phyloP scores from a whole-genome alignment of 2,888 invertebrate genomes.

The Hypomecis atomaria region DNA sequence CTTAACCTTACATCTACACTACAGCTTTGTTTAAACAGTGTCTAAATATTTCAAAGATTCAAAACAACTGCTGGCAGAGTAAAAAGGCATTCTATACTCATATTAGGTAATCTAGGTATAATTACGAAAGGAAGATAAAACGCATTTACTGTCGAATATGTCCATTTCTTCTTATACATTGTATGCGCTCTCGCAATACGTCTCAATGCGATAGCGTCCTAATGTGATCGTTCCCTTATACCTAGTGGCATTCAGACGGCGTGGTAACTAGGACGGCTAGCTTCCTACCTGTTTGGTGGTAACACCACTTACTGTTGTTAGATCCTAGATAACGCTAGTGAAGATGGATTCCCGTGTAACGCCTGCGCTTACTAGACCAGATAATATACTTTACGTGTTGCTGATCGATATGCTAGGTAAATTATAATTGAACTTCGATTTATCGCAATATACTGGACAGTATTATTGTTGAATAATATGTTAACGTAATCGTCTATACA shows the following conservation, averaged over 20 bases:
- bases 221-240: conserved; percentile 11
- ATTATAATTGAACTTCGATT: too few species aligned
- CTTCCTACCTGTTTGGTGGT: conserved; percentile 36
- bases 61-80: too few species aligned
- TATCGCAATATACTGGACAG: too few species aligned
- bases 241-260: conserved; percentile 35
- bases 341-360: conserved; percentile 27
- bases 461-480: too few species aligned
- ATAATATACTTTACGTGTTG: background rate
- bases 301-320: conserved; percentile 28
- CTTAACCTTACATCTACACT: too few species aligned
- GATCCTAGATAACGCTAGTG: conserved; percentile 22
- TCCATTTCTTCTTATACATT: background rate
- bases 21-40: too few species aligned
- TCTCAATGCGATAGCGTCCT: background rate
- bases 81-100: too few species aligned
- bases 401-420: background rate
- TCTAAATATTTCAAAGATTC: too few species aligned
- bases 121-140: background rate
- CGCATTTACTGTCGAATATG: too few species aligned
- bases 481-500: too few species aligned
- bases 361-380: conserved; percentile 3
- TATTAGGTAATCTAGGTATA: too few species aligned
- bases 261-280: conserved; percentile 40
- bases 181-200: background rate